Base-by-base conservation (phyloP, 2,797 vertebrate genomes). In the Sebastes oblongus region DNA sequence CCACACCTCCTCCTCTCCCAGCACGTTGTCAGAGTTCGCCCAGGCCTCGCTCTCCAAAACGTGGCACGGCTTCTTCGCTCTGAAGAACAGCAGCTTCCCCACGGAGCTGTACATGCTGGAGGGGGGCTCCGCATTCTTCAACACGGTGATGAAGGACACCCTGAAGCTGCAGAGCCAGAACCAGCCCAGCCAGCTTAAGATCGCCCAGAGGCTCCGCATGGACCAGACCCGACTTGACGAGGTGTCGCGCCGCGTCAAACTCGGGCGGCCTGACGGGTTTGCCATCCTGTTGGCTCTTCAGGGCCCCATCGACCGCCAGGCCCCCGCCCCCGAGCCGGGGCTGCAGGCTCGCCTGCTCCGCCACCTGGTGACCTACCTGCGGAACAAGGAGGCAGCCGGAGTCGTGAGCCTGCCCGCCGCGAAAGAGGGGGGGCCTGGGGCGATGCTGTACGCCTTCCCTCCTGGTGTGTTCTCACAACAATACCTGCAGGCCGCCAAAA, bases 51-150 rank as follows among this genome's bases (percentile, higher is more conserved):
- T 99, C 77, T 92, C 96, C 9, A 96, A 96, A 14, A 95, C 96
- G 56, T 99, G 98, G 98, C 97, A 96, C 0, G 98, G 98, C 79
- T 97, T 97, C 77, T 97, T 99, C 3, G 97, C 99, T 18, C 94
- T 99, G 71, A 99, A 99, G 91, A 99, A 99, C 94, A 99, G 98
- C 95, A 98, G 97, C 88, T 99, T 99, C 90, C 98, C 98, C 75
- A 98, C 98, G 0, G 95, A 97, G 92, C 97, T 99, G 95, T 97
- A 96, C 95, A 91, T 99, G 92, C 94, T 99, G 64, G 98, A 99
- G 91, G 98, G 98, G 4, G 97, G 98, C n/a, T 79, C 96, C 0
- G 92, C 95, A 0, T 98, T 99, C 89, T 96, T 98, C 90, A 92
- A 87, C 0, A 88, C 96, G 2, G 96, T 97, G 76, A 96, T 99